Evolutionary conservation across 92 coral and sea anemone genomes (phyloP).

Genomic region (Palythoa grandis): DNA sequence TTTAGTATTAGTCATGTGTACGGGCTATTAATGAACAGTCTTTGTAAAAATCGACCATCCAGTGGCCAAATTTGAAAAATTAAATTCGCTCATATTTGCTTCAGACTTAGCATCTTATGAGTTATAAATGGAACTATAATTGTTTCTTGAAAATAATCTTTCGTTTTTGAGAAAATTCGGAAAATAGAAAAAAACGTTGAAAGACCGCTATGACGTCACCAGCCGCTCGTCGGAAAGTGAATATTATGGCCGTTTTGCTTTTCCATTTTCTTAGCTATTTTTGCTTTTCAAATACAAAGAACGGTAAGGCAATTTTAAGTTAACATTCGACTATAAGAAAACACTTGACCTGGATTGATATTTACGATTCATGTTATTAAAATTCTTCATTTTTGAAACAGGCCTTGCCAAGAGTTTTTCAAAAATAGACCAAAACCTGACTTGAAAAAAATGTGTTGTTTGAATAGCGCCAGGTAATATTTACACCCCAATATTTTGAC

Average conservation of each 20-base stretch:
- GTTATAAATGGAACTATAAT: too few relatives aligned
- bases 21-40: too few relatives aligned
- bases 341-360: neutral
- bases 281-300: neutral
- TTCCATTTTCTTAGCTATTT: neutral
- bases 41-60: too few relatives aligned
- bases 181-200: neutral
- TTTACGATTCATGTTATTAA: neutral
- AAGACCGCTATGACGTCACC: neutral
- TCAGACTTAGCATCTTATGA: too few relatives aligned
- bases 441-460: neutral
- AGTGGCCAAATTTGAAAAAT: too few relatives aligned
- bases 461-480: neutral
- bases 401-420: neutral
- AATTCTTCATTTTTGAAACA: neutral
- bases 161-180: neutral
- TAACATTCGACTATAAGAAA: neutral
- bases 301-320: neutral
- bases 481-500: neutral
- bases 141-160: too few relatives aligned
- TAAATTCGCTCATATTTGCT: neutral
- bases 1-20: too few relatives aligned
- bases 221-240: slow-evolving; percentile 7
- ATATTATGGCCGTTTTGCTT: neutral
- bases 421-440: neutral